Evolutionary conservation across 2,888 invertebrate genomes (phyloP), one percentile per base, ranked within the genome.

Genomic region (Tipula confusa): DNA sequence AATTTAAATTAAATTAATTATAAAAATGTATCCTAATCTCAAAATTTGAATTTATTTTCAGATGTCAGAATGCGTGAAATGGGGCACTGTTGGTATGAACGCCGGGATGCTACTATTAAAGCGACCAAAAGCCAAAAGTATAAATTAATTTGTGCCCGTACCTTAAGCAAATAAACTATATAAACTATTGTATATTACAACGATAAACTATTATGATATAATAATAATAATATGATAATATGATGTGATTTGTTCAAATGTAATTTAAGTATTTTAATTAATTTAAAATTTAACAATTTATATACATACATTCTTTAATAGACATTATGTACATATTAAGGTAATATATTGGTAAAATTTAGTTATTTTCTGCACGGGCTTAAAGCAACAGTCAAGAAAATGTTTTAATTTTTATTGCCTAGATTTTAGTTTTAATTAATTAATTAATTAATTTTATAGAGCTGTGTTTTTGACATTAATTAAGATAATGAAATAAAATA

Each of bases 21-120:
- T 79, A 24, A 24, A 24, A 80, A 33, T 81, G 48, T 24, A n/a
- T n/a, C n/a, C n/a, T n/a, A n/a, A n/a, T n/a, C n/a, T n/a, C n/a
- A n/a, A n/a, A n/a, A n/a, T 79, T 84, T 84, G 84, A n/a, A 85
- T 86, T 85, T 85, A 90, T 91, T 92, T 92, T 81, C 91, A 93
- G 93, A 92, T 93, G 89, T 93, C 93, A 89, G 93, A 93, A 90
- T 93, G 93, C 88, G 91, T 93, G 86, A 93, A 93, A 89, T 93
- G 93, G 93, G 93, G 93, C 87, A 93, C 92, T 89, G 91, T 93
- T 87, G 93, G 93, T 87, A 92, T 93, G 91, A 93, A 92, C 87
- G 93, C 93, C 89, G 93, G 93, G 86, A 92, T 93, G 86, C 90
- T 93, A 89, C 91, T 93, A 86, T 92, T 91, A 88, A 92, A 92